Evolutionary conservation across 2,797 vertebrate genomes (phyloP).

Genomic region (Scarus forsteni): DNA sequence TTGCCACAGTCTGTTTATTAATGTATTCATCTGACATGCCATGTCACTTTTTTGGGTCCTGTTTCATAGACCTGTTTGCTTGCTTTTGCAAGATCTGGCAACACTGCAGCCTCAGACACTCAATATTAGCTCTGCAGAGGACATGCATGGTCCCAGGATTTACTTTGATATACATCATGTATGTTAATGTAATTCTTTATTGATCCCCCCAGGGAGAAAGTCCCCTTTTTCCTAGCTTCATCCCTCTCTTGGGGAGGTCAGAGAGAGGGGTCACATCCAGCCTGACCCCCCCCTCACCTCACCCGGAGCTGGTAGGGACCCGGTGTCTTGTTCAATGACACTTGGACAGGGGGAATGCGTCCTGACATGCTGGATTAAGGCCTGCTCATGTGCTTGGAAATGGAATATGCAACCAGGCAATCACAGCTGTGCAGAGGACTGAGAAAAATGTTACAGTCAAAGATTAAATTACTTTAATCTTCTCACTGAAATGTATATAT

Average conservation of each 20-base stretch:
- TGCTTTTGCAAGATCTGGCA: no score
- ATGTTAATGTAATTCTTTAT: constrained; percentile 69
- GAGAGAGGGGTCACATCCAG: constrained; percentile 41
- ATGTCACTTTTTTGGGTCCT: no score
- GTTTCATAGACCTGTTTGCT: no score
- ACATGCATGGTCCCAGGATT: constrained; percentile 40
- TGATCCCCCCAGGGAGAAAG: constrained; percentile 55
- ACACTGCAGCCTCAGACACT: constrained; percentile 25
- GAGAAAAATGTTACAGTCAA: background rate
- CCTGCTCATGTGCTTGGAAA: constrained; percentile 44
- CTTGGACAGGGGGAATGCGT: constrained; percentile 33
- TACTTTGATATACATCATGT: constrained; percentile 73
- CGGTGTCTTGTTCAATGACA: constrained; percentile 54
- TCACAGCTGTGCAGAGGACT: constrained; percentile 4
- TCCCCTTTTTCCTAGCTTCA: constrained; percentile 28
- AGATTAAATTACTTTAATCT: background rate
- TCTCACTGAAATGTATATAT: no score
- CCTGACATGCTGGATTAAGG: constrained; percentile 55
- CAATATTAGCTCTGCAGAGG: constrained; percentile 55
- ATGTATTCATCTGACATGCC: no score
- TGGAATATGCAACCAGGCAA: constrained; percentile 31
- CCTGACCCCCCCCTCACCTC: constrained; percentile 25
- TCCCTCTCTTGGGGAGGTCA: constrained; percentile 50
- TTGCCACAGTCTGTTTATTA: no score
- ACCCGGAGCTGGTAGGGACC: constrained; percentile 30